phyloP scores from a whole-genome alignment of 1,140 invertebrate genomes.

The Pseudomyrmex cubaensis region DNA sequence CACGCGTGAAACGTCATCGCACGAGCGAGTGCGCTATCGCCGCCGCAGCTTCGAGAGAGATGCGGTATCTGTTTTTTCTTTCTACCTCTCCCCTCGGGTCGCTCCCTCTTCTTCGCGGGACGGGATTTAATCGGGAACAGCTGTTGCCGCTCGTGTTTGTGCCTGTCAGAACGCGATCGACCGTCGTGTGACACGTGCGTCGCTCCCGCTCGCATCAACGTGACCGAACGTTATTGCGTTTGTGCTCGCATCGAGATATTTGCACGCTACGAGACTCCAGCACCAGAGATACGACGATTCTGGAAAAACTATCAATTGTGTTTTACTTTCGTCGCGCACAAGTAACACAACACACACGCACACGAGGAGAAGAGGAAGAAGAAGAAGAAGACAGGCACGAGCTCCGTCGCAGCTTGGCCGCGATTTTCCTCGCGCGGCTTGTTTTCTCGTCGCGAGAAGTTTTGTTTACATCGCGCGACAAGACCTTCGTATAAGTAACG shows the following conservation, averaged over 20 bases:
- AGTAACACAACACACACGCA: neutral
- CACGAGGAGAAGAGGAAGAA: neutral
- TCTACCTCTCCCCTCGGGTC: neutral
- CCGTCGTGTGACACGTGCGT: neutral
- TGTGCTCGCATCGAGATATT: too few relatives aligned
- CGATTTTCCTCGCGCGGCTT: too few relatives aligned
- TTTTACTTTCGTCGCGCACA: too few relatives aligned
- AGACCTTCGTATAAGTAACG: too few relatives aligned
- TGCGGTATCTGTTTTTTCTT: neutral
- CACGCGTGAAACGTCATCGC: conserved; percentile 5
- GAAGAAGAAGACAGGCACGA: neutral
- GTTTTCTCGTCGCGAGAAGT: too few relatives aligned
- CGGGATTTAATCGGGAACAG: conserved; percentile 39
- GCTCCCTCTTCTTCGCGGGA: neutral
- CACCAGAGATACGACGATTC: neutral
- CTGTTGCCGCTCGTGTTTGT: conserved; percentile 16
- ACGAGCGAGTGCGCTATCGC: neutral
- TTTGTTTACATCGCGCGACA: too few relatives aligned
- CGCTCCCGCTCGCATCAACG: neutral
- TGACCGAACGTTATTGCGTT: neutral
- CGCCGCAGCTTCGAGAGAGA: neutral
- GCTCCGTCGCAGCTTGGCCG: too few relatives aligned
- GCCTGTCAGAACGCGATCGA: neutral
- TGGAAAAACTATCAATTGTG: too few relatives aligned
- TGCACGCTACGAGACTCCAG: too few relatives aligned